phyloP scores from a whole-genome alignment of 1,140 invertebrate genomes.

The Heliconius eleuchia region DNA sequence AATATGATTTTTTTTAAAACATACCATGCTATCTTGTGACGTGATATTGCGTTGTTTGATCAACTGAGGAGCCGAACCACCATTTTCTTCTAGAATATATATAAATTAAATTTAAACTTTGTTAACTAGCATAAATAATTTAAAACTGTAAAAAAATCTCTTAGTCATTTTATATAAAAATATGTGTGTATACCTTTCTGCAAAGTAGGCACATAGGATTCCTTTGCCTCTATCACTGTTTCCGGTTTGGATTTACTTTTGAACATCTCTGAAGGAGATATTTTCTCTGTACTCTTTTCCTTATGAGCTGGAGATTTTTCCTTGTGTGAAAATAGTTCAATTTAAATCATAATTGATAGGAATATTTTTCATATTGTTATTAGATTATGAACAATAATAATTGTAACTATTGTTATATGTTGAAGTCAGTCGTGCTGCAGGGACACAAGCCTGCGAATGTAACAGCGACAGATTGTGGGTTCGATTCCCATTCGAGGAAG shows the following conservation, averaged over 20 bases:
- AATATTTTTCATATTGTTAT: no score
- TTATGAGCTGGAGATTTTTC: slow-evolving; percentile 57
- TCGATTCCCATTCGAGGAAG: no score
- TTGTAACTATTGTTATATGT: no score
- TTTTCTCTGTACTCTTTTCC: slow-evolving; percentile 43
- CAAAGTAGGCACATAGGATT: slow-evolving; percentile 24
- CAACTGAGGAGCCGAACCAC: slow-evolving; percentile 44
- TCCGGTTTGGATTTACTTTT: slow-evolving; percentile 32
- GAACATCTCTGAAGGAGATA: slow-evolving; percentile 41
- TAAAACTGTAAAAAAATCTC: no score
- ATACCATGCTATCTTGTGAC: slow-evolving; percentile 68
- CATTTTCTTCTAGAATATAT: slow-evolving; percentile 51
- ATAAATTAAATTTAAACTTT: no score
- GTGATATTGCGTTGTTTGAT: slow-evolving; percentile 67
- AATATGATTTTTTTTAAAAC: not conserved
- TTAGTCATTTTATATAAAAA: no score
- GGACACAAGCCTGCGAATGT: no score
- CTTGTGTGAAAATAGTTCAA: slow-evolving; percentile 24
- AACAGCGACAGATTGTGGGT: no score
- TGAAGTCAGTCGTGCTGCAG: no score
- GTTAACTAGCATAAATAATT: no score
- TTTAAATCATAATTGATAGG: no score
- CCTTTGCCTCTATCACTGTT: slow-evolving; percentile 38
- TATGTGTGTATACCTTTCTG: slow-evolving; percentile 43
- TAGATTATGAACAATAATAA: no score